phyloP scores from a whole-genome alignment of 2,113 vertebrate genomes.

The Perca schrenkii region DNA sequence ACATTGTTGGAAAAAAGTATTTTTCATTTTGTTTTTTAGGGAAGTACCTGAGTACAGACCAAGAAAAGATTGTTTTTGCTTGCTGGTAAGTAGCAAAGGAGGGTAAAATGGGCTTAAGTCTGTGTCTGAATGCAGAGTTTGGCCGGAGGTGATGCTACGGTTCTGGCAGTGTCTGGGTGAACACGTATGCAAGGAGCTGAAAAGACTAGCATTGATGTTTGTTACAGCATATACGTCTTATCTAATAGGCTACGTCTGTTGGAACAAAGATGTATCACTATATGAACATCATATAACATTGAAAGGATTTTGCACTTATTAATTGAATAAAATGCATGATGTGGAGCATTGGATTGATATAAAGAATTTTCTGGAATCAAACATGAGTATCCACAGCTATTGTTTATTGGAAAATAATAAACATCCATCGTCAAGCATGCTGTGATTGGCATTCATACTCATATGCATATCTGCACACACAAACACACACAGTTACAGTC shows the following conservation, averaged over 20 bases:
- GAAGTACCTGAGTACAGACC: slow-evolving; percentile 52
- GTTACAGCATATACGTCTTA: background rate
- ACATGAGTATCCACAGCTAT: slow-evolving; percentile 35
- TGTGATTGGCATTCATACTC: slow-evolving; percentile 37
- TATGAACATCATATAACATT: background rate
- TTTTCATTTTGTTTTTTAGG: slow-evolving; percentile 40
- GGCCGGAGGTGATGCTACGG: slow-evolving; percentile 17
- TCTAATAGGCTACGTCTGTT: background rate
- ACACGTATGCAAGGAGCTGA: slow-evolving; percentile 25
- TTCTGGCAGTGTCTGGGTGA: slow-evolving; percentile 22
- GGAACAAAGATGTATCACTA: background rate
- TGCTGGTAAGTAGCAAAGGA: slow-evolving; percentile 20
- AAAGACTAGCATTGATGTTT: background rate
- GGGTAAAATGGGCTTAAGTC: slow-evolving; percentile 31
- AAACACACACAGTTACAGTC: slow-evolving; percentile 50
- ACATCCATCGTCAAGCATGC: slow-evolving; percentile 57
- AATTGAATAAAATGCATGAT: slow-evolving; percentile 28
- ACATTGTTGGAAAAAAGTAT: slow-evolving; percentile 35
- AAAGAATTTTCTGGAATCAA: slow-evolving; percentile 16
- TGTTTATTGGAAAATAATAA: slow-evolving; percentile 72
- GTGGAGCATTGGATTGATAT: slow-evolving; percentile 6
- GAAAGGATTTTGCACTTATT: slow-evolving; percentile 5
- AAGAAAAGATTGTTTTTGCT: slow-evolving; percentile 22
- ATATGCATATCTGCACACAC: slow-evolving; percentile 23
- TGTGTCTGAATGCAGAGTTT: slow-evolving; percentile 22